phyloP scores from a whole-genome alignment of 2,113 vertebrate species.

The Rhinoderma darwinii region DNA sequence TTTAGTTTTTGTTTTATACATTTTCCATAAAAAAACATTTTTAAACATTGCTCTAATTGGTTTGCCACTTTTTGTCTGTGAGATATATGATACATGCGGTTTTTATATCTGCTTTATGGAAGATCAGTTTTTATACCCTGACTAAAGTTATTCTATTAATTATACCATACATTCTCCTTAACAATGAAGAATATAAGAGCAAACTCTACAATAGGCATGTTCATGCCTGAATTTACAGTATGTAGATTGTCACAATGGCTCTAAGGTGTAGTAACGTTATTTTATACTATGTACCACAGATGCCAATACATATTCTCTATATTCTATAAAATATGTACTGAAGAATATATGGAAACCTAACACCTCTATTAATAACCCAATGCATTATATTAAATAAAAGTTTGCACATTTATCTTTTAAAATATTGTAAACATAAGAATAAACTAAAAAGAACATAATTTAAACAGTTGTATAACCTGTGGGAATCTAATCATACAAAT shows the following conservation, averaged over 20 bases:
- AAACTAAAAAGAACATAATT: neutral
- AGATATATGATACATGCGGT: too few species aligned
- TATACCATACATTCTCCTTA: neutral
- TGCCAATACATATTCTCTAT: neutral
- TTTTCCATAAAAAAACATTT: too few species aligned
- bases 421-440: neutral
- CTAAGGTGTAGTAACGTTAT: neutral
- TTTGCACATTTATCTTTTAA: neutral
- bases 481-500: constrained; percentile 3
- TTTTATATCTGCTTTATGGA: too few species aligned
- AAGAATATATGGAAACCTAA: neutral
- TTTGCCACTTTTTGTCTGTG: too few species aligned
- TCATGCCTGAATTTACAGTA: neutral
- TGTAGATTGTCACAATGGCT: constrained; percentile 9
- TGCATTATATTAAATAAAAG: neutral
- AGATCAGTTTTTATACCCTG: neutral
- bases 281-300: neutral
- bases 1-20: too few species aligned
- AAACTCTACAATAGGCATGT: neutral
- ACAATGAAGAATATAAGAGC: neutral
- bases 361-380: neutral
- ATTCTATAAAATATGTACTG: neutral
- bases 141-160: neutral
- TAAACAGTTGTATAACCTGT: neutral
- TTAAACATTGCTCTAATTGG: too few species aligned